Evolutionary conservation across 2,113 vertebrate species (phyloP).

Genomic region (Myrmecobius fasciatus): DNA sequence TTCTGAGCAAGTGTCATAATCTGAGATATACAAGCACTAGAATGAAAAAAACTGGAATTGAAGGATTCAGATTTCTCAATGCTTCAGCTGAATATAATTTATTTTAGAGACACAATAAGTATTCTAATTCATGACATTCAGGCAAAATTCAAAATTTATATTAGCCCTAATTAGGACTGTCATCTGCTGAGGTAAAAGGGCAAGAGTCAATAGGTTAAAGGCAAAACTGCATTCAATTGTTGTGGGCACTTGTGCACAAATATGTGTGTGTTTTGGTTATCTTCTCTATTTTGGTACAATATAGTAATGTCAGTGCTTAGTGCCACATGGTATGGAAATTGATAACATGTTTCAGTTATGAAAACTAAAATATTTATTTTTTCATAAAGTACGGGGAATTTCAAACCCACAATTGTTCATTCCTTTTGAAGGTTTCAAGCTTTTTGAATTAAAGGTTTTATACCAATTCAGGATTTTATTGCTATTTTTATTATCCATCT

Average conservation of each 20-base stretch:
- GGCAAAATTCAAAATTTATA: conserved; percentile 13
- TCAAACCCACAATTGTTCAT: not conserved
- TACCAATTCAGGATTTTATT: not conserved
- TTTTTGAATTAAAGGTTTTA: not conserved
- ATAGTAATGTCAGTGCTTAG: not conserved
- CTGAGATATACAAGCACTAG: not conserved
- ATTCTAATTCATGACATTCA: conserved; percentile 32
- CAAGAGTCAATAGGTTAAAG: conserved; percentile 6
- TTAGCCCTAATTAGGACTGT: not conserved
- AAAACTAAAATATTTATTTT: conserved; percentile 23
- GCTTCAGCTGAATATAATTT: not conserved
- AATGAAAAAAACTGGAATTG: too few species aligned
- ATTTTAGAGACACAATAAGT: conserved; percentile 38
- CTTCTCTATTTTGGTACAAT: not conserved
- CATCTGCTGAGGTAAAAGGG: conserved; percentile 12
- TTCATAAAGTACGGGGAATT: not conserved
- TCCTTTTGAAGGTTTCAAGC: not conserved
- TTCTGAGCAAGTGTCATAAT: conserved; percentile 7
- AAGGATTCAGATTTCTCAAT: not conserved
- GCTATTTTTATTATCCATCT: not conserved
- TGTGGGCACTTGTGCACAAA: not conserved
- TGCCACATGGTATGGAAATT: conserved; percentile 7
- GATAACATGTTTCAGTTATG: not conserved
- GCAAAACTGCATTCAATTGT: not conserved
- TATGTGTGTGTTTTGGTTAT: not conserved